A percentile compares a stretch with the other conserved stretches of the same genome.
These are phyloP conservation scores for Sphinx pinastri DNA, from an alignment of 2,888 invertebrate genomes.

Conservation along the genomic window DNA sequence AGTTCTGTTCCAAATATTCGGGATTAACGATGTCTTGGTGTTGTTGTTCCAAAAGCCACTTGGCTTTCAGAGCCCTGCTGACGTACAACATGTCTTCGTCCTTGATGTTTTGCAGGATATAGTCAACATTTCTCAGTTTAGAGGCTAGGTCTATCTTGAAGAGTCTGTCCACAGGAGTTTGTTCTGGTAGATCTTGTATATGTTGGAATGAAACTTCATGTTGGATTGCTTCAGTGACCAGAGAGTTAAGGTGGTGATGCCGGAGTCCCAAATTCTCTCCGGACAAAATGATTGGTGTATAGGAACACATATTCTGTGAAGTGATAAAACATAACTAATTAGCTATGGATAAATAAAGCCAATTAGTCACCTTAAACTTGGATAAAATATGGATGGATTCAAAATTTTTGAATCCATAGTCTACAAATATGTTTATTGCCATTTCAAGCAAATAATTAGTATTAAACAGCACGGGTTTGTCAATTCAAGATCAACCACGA, in stretches of 20 bases:
- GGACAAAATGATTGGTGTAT: conserved; percentile 47
- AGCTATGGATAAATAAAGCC: too few species aligned
- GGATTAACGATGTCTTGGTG: conserved; percentile 58
- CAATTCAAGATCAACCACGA: too few species aligned
- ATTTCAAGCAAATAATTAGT: too few species aligned
- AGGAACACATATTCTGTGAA: conserved; percentile 41
- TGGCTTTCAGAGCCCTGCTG: conserved; percentile 59
- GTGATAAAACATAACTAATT: neutral
- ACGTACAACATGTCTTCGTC: conserved; percentile 66
- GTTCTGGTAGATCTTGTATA: conserved; percentile 42
- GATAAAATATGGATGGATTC: too few species aligned
- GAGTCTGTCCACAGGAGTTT: conserved; percentile 55
- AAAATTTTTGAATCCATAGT: too few species aligned
- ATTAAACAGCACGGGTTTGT: too few species aligned
- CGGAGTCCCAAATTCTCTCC: conserved; percentile 58
- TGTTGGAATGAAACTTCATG: conserved; percentile 28
- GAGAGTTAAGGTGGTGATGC: conserved; percentile 52
- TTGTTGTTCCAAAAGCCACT: conserved; percentile 56
- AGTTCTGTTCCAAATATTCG: conserved; percentile 52
- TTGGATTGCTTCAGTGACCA: conserved; percentile 45
- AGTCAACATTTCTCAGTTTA: conserved; percentile 54
- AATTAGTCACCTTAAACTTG: too few species aligned
- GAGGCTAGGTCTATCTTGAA: conserved; percentile 68
- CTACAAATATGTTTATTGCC: too few species aligned
- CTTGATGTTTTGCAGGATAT: conserved; percentile 58